Base-by-base conservation (phyloP, 2,113 vertebrate species). In the Bos indicus region DNA sequence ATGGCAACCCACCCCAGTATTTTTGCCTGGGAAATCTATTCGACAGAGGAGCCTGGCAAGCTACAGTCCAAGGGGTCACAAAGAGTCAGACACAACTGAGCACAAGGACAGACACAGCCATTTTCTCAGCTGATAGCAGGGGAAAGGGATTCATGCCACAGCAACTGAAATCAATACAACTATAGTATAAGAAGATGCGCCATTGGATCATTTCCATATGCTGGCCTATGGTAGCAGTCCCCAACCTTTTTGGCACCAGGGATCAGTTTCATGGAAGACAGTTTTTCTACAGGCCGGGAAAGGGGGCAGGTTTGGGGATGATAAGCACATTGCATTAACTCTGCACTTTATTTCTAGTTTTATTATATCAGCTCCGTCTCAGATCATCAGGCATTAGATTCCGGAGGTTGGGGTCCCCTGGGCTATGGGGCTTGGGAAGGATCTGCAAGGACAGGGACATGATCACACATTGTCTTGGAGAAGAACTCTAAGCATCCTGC, bases 11-110 rank as follows among this genome's bases (percentile, higher is more conserved):
- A 21, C n/a, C 3, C n/a, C 9, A 3, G n/a, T 11, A 21, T 36
- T 71, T 36, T 71, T 71, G 17, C 64, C 9, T 71, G n/a, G n/a
- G 64, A 36, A 71, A 71, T 71, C 17, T 17, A 0, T 21, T 71
- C 2, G 8, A 71, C n/a, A 71, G 64, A 71, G 17, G 4, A 71
- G 9, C 17, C 17, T 71, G 17, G 19, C 0, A 0, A 71, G n/a
- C 17, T 71, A 71, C 2, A 71, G n/a, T 71, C 64, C 64, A 71
- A 71, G 64, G 5, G 19, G n/a, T 36, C 4, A 1, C n/a, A 71
- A 67, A 36, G 64, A 36, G 64, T 71, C n/a, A 71, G 64, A 71
- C n/a, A 71, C 5, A 21, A 12, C 64, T 71, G 19, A 71, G 5
- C 64, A 36, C 0, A 2, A 36, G 64, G 19, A 71, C n/a, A 36